Evolutionary conservation across 2,888 invertebrate species (phyloP), one percentile per base, ranked within the genome.

Genomic region (Pyrrhia umbra): DNA sequence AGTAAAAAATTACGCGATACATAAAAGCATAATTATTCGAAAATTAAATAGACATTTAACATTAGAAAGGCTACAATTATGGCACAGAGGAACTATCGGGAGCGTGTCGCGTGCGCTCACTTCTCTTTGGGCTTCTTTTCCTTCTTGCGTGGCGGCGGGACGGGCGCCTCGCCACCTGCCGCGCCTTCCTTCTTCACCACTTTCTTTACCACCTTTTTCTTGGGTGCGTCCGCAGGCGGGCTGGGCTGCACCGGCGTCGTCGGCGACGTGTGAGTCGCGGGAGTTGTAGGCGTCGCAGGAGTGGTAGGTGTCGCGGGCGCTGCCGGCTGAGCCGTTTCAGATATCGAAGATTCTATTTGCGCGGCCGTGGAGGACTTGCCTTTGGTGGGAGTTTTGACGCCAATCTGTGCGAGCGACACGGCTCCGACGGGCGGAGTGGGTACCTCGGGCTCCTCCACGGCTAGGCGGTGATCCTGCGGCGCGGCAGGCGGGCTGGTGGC

Each of bases 41-140:
- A 87, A 86, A 90, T 90, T 86, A 90, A 88, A 90, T 88, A 91
- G 82, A 88, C 83, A 79, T 85, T 69, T 85, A 88, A 88, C 79
- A 88, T 82, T 87, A 89, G 75, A 84, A 85, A 87, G 89, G 88
- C 88, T 92, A 92, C 80, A 88, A 83, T 84, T 92, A 94, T 94
- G 94, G 94, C 94, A 94, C 94, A 89, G 90, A 92, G 92, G 92
- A 92, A 92, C 89, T 89, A 83, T 84, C 69, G 82, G 82, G 85
- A 86, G 87, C 84, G 85, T 70, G 82, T 74, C 82, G 86, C 84
- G 81, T 77, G 83, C 88, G 88, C 90, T 93, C 90, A 93, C 86
- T 93, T 92, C 78, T 95, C 93, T 91, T 95, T 95, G 86, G 95
- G 95, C 80, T 95, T 95, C 89, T 95, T 95, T 87, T 94, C 95